These are phyloP conservation scores for Agrypnia vestita DNA, from an alignment of 1,140 invertebrate species.

Conservation along the genomic window DNA sequence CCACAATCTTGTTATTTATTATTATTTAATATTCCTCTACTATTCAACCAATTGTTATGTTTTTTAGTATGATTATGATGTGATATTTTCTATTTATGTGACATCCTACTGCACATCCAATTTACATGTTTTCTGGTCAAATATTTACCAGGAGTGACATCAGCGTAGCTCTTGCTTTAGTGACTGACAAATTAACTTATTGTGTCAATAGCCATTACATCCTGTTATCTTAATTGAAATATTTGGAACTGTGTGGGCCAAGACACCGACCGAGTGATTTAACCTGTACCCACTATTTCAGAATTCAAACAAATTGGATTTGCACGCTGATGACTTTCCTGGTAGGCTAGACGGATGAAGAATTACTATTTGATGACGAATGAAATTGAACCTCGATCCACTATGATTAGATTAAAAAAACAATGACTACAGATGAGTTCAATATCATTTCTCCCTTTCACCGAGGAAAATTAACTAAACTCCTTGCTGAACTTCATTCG, in stretches of 20 bases:
- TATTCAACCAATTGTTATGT: background rate
- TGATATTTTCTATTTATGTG: slow-evolving; percentile 12
- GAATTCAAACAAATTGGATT: too few relatives aligned
- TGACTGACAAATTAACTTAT: background rate
- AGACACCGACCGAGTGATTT: background rate
- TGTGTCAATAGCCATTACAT: slow-evolving; percentile 10
- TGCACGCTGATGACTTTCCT: too few relatives aligned
- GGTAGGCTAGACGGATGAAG: too few relatives aligned
- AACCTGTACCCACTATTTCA: too few relatives aligned
- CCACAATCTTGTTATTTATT: background rate
- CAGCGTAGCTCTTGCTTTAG: background rate
- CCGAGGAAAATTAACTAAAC: too few relatives aligned
- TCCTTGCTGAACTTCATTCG: too few relatives aligned
- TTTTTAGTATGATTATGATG: slow-evolving; percentile 16
- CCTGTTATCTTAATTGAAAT: slow-evolving; percentile 11
- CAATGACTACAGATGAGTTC: too few relatives aligned
- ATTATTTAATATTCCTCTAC: too few relatives aligned
- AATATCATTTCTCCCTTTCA: too few relatives aligned
- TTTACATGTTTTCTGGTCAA: background rate
- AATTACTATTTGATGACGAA: too few relatives aligned
- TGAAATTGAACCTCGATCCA: too few relatives aligned
- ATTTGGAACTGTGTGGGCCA: background rate
- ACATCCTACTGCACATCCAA: background rate
- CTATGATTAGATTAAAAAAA: too few relatives aligned
- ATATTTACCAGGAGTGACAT: slow-evolving; percentile 5